These are phyloP conservation scores for Nomada ferruginata DNA, from an alignment of 2,888 invertebrate species.

Conservation along the genomic window DNA sequence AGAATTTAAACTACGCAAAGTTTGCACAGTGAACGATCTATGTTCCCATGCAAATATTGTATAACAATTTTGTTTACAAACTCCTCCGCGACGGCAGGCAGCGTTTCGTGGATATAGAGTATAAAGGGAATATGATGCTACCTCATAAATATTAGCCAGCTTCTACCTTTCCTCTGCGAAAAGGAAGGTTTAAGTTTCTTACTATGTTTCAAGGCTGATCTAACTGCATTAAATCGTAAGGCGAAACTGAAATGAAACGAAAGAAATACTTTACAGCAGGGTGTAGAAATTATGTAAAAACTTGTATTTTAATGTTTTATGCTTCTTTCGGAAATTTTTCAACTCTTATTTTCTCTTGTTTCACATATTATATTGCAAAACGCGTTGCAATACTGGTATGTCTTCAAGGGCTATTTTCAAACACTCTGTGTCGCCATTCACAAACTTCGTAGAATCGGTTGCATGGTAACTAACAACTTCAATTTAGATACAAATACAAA, in stretches of 20 bases:
- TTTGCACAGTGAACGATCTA: slow-evolving; percentile 33
- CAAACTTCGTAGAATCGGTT: no score
- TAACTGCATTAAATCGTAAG: not conserved
- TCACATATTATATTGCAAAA: no score
- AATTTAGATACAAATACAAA: no score
- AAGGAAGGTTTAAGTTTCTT: slow-evolving; percentile 5
- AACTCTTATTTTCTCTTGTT: no score
- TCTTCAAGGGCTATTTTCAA: no score
- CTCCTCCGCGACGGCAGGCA: slow-evolving; percentile 12
- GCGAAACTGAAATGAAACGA: not conserved
- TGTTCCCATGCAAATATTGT: slow-evolving; percentile 38
- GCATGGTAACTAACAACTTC: no score
- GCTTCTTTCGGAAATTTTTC: no score
- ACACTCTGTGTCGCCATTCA: no score
- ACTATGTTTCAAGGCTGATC: not conserved
- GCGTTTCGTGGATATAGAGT: not conserved
- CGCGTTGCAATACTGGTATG: no score
- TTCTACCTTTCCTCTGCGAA: not conserved
- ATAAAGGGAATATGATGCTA: slow-evolving; percentile 14
- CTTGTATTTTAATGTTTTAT: not conserved
- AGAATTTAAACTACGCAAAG: slow-evolving; percentile 40
- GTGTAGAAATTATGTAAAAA: not conserved
- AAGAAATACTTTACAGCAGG: not conserved
- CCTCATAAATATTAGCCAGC: slow-evolving; percentile 27
- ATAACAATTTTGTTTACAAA: slow-evolving; percentile 45